Percentiles rank a stretch among this genome's conserved stretches.
phyloP scores from a whole-genome alignment of 2,113 vertebrate species.

The Sinosuthora webbiana region DNA sequence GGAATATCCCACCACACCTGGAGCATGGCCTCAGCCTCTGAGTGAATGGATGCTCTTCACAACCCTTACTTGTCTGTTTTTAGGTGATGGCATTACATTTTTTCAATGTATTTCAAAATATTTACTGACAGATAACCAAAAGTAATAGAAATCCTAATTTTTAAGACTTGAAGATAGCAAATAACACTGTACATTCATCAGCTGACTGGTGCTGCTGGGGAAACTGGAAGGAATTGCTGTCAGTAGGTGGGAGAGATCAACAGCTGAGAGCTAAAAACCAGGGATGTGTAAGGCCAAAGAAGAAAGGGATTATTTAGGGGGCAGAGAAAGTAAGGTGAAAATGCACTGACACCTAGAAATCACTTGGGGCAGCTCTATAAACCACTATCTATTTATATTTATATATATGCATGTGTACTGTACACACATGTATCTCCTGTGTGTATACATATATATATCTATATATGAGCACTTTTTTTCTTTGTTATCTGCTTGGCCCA shows the following conservation, averaged over 20 bases:
- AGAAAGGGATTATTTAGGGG: background rate
- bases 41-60: background rate
- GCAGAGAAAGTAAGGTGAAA: background rate
- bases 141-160: background rate
- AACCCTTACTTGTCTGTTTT: background rate
- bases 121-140: background rate
- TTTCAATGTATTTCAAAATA: background rate
- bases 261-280: background rate
- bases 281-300: background rate
- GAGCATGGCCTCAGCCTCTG: background rate
- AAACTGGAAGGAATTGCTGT: background rate
- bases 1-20: fast-evolving
- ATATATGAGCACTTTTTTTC: background rate
- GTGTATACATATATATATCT: fast-evolving
- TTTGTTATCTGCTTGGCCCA: background rate
- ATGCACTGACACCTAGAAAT: background rate
- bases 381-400: too few species aligned
- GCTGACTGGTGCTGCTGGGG: background rate
- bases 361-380: background rate
- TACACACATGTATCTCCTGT: background rate
- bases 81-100: background rate
- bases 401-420: background rate
- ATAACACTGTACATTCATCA: background rate
- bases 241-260: background rate
- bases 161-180: background rate